phyloP scores from a whole-genome alignment of 2,797 vertebrate genomes.

The Coranthus polyacanthus region DNA sequence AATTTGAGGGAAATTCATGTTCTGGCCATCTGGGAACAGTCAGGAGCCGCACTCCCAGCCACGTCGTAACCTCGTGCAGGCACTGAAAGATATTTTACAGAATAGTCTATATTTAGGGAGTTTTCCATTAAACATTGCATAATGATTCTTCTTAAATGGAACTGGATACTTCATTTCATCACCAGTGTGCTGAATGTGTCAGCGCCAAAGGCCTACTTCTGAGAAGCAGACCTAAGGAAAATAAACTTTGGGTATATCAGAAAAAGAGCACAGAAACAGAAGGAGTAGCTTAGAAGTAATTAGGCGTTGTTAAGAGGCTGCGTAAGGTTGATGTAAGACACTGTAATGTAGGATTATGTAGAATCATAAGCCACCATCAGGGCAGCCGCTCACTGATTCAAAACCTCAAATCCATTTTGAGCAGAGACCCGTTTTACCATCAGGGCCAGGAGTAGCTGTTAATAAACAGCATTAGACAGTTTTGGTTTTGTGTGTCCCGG shows the following conservation, averaged over 20 bases:
- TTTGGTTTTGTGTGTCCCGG: too few relatives aligned
- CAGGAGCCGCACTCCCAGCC: neutral
- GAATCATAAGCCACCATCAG: slow-evolving; percentile 10
- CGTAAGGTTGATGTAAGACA: slow-evolving; percentile 28
- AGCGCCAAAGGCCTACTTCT: slow-evolving; percentile 28
- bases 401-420: too few relatives aligned
- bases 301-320: slow-evolving; percentile 1
- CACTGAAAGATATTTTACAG: slow-evolving; percentile 47
- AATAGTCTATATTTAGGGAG: slow-evolving; percentile 41
- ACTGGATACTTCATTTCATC: slow-evolving; percentile 45
- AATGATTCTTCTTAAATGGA: slow-evolving; percentile 50
- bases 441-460: too few relatives aligned
- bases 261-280: slow-evolving; percentile 2
- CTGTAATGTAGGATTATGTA: slow-evolving; percentile 21
- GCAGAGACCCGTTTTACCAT: too few relatives aligned
- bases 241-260: slow-evolving; percentile 31
- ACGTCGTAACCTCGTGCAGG: slow-evolving; percentile 28
- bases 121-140: slow-evolving; percentile 54
- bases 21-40: slow-evolving; percentile 49
- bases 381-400: slow-evolving; percentile 24
- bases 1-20: slow-evolving; percentile 55
- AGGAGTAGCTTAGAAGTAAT: slow-evolving; percentile 10
- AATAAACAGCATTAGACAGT: too few relatives aligned
- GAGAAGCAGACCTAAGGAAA: slow-evolving; percentile 33
- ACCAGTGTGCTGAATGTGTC: slow-evolving; percentile 35